Evolutionary conservation across 2,888 invertebrate genomes (phyloP), one percentile per base, ranked within the genome.

Genomic region (Hypena proboscidalis): DNA sequence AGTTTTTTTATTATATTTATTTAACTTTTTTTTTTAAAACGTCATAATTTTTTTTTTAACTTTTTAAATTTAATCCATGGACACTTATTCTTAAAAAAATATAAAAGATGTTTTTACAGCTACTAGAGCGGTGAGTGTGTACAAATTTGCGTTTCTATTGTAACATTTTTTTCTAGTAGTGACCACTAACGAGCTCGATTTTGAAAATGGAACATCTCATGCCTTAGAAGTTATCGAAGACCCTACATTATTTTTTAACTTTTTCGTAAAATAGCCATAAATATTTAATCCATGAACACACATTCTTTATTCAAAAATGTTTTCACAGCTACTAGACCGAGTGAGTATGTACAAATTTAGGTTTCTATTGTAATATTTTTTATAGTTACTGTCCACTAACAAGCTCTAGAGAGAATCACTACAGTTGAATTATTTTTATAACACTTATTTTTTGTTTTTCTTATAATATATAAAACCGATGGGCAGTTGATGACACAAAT

Each of bases 151-250:
- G 38, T 58, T 51, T 32, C 67, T 68, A 61, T 80, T 76, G 74
- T 79, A 4, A 58, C n/a, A n/a, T n/a, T 15, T 47, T 21, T 36
- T 64, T 57, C 34, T 29, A 48, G 54, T 40, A 71, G 54, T 83
- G 82, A 78, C 82, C 83, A 66, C 80, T 83, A 85, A 83, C 80
- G 71, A 79, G 79, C 62, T 56, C 55, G 60, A 62, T 60, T 61
- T n/a, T 57, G 54, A 50, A 55, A 48, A 65, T 61, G 64, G 68
- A 63, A 45, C 54, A 64, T 78, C 74, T 74, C 78, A 82, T 77
- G 78, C 79, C 78, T 67, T 9, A 35, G 38, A 47, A 56, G 64
- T 61, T 52, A 59, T 53, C 47, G 33, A 40, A 43, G 41, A 14
- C 10, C n/a, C 37, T 42, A 37, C 33, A 19, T 26, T 21, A 6